Conservation (phyloP, 2,113 vertebrate species). For the Austrofundulus limnaeus region DNA sequence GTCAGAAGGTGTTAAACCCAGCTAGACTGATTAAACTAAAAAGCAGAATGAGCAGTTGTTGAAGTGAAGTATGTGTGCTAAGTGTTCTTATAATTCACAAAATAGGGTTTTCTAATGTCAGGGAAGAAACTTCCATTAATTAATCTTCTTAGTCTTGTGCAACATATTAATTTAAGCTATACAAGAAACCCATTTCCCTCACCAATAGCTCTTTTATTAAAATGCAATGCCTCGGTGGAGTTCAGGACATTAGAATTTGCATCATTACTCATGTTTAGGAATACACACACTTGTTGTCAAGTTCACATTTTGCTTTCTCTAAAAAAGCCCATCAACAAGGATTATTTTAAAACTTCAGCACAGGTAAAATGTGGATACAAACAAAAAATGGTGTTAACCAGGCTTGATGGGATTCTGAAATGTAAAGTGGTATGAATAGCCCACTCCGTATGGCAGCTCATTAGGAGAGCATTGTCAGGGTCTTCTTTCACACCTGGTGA, state of each 20-base stretch:
- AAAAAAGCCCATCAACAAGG: not conserved
- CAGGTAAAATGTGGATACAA: constrained; percentile 29
- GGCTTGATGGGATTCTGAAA: constrained; percentile 44
- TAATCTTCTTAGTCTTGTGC: constrained; percentile 4
- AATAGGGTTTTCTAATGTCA: constrained; percentile 30
- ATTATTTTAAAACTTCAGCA: too few relatives aligned
- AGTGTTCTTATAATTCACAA: not conserved
- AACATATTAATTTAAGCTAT: constrained; percentile 23
- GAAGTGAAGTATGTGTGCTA: not conserved
- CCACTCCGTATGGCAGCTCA: constrained; percentile 67
- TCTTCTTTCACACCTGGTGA: constrained; percentile 69
- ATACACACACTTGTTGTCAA: constrained; percentile 24
- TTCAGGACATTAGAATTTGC: not conserved
- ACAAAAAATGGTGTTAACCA: constrained; percentile 59
- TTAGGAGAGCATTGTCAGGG: constrained; percentile 65
- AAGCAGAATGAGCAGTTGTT: constrained; percentile 23
- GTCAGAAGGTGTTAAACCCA: constrained; percentile 45
- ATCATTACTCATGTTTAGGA: constrained; percentile 21
- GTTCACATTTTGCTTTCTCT: constrained; percentile 2
- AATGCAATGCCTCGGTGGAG: constrained; percentile 16
- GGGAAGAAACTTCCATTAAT: constrained; percentile 19
- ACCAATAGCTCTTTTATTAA: constrained; percentile 21
- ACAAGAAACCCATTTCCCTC: constrained; percentile 11
- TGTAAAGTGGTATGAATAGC: constrained; percentile 58
- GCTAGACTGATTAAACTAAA: constrained; percentile 16